A percentile compares a stretch with the other conserved stretches of the same genome.
phyloP scores from a whole-genome alignment of 1,140 invertebrate genomes.

The Cepaea nemoralis region DNA sequence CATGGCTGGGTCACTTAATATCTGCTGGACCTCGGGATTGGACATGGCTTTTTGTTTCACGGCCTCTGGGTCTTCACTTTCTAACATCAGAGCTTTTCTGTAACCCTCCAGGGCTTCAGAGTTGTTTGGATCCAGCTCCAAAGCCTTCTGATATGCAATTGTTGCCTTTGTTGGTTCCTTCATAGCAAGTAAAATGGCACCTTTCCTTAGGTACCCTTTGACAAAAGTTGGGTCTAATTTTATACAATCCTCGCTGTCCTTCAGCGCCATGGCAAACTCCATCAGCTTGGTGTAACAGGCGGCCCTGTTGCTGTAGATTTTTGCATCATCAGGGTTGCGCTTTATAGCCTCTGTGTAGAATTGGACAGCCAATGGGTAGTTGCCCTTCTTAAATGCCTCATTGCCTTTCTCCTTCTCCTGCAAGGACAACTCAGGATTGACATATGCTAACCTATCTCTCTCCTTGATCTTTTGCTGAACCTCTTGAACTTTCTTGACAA shows the following conservation, averaged over 20 bases:
- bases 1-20: conserved; percentile 98
- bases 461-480: conserved; percentile 87
- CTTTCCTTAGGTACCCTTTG: conserved; percentile 97
- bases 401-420: conserved; percentile 95
- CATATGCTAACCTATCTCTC: conserved; percentile 88
- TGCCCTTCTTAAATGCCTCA: conserved; percentile 83
- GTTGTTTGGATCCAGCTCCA: conserved; percentile 93
- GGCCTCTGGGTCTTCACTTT: conserved; percentile 89
- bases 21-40: conserved; percentile 97
- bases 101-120: conserved; percentile 93
- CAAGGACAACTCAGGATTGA: conserved; percentile 93
- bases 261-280: conserved; percentile 96
- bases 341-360: conserved; percentile 94
- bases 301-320: conserved; percentile 97
- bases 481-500: conserved; percentile 67
- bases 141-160: conserved; percentile 91
- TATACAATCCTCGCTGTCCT: conserved; percentile 96
- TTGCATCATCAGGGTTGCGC: conserved; percentile 96
- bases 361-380: conserved; percentile 94
- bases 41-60: conserved; percentile 93
- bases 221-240: conserved; percentile 96
- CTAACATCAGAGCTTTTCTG: conserved; percentile 82
- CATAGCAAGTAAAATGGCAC: conserved; percentile 89
- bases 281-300: conserved; percentile 98
- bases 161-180: conserved; percentile 91